Conservation (phyloP, 2,888 invertebrate genomes). For the Pyralis farinalis region DNA sequence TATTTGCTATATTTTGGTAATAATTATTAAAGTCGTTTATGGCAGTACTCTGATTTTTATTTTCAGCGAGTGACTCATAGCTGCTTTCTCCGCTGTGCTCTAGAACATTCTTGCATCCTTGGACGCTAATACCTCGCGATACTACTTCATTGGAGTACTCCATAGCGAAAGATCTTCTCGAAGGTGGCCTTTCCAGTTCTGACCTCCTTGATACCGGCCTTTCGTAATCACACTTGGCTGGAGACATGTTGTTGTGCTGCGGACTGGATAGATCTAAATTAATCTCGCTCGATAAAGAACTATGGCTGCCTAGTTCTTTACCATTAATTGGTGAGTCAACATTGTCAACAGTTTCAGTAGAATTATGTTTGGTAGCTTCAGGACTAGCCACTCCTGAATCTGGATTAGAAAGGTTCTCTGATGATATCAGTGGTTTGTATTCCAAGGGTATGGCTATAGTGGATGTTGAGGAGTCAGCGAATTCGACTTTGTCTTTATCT, state of each 20-base stretch:
- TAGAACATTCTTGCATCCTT: constrained; percentile 55
- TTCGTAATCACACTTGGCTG: constrained; percentile 56
- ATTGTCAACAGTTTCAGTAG: constrained; percentile 73
- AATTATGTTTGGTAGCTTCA: constrained; percentile 78
- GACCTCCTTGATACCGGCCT: constrained; percentile 57
- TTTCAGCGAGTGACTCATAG: constrained; percentile 51
- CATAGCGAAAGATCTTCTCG: constrained; percentile 55
- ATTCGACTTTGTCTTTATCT: constrained; percentile 79
- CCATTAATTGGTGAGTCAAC: constrained; percentile 68
- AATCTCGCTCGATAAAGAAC: constrained; percentile 78
- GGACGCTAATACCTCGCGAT: constrained; percentile 61
- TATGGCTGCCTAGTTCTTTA: constrained; percentile 67
- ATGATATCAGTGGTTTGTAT: constrained; percentile 60
- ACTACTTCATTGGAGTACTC: constrained; percentile 67
- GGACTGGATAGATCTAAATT: constrained; percentile 80
- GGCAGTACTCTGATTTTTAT: constrained; percentile 30
- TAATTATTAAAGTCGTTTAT: constrained; percentile 48
- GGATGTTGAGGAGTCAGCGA: constrained; percentile 60
- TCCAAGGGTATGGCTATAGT: constrained; percentile 55
- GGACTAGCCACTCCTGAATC: constrained; percentile 81
- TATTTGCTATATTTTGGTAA: constrained; percentile 29
- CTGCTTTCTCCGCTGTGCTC: constrained; percentile 63
- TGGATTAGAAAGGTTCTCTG: constrained; percentile 69
- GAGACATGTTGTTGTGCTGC: constrained; percentile 53
- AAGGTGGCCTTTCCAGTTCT: constrained; percentile 61